These are phyloP conservation scores for Siphamia tubifer DNA, from an alignment of 2,113 vertebrate species.

Conservation along the genomic window DNA sequence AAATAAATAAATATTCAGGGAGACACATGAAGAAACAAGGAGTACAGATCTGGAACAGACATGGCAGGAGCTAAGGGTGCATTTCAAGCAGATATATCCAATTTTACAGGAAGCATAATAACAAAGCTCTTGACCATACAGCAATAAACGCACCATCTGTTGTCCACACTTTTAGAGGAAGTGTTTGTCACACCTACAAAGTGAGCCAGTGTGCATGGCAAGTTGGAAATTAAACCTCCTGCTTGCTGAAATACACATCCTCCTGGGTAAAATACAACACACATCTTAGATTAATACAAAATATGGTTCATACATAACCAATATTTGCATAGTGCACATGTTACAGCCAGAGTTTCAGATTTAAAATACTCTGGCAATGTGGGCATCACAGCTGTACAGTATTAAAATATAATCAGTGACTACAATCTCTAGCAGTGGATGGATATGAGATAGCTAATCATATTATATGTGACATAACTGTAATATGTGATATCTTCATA, in stretches of 20 bases:
- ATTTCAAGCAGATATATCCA: conserved; percentile 23
- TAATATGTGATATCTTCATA: neutral
- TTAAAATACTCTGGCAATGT: neutral
- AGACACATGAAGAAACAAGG: conserved; percentile 17
- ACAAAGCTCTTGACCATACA: conserved; percentile 37
- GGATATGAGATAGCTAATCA: no score
- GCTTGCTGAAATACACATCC: conserved; percentile 1
- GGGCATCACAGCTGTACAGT: no score
- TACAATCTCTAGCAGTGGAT: no score
- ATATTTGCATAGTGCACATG: neutral
- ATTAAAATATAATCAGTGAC: no score
- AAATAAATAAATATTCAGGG: neutral
- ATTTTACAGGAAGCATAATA: conserved; percentile 26
- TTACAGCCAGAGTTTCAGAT: neutral
- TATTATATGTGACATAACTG: neutral
- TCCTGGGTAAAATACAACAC: neutral
- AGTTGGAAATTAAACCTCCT: conserved; percentile 8
- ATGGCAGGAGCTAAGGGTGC: conserved; percentile 19
- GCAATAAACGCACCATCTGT: conserved; percentile 47
- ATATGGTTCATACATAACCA: neutral
- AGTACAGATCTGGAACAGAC: conserved; percentile 8
- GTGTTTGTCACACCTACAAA: conserved; percentile 17
- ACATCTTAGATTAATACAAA: neutral
- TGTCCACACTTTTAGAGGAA: conserved; percentile 24
- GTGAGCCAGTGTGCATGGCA: conserved; percentile 16